A percentile compares a stretch with the other conserved stretches of the same genome.
These are phyloP conservation scores for Crypturellus tataupa DNA, from an alignment of 2,797 vertebrate genomes.

Conservation along the genomic window DNA sequence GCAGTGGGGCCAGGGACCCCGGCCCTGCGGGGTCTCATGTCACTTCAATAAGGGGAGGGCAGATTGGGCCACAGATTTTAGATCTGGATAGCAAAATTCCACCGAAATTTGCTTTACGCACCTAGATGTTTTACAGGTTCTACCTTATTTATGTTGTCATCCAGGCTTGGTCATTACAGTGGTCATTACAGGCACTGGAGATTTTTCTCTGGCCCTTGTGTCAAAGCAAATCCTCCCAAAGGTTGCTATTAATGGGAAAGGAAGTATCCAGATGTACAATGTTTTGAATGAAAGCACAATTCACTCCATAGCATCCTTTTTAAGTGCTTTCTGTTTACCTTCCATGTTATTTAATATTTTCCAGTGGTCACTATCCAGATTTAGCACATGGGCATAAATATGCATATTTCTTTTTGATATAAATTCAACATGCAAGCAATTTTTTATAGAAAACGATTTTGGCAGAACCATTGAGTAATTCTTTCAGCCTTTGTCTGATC, in stretches of 20 bases:
- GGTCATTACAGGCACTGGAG: not conserved
- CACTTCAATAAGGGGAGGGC: not conserved
- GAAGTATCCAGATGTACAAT: not conserved
- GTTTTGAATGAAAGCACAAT: not conserved
- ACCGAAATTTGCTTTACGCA: not conserved
- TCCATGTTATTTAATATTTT: not conserved
- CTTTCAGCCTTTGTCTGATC: conserved; percentile 51
- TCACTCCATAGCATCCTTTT: not conserved
- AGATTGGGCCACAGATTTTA: not conserved
- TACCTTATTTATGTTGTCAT: not conserved
- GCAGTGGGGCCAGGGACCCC: rapidly evolving
- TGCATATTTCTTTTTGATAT: conserved; percentile 7
- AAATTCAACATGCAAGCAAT: conserved; percentile 27
- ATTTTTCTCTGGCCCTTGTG: not conserved
- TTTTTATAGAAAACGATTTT: not conserved
- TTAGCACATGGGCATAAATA: not conserved
- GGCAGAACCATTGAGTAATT: conserved; percentile 8
- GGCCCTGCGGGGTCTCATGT: not conserved
- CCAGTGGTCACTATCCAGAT: not conserved
- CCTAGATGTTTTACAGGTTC: not conserved
- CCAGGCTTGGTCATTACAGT: not conserved
- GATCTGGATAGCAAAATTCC: conserved; percentile 1
- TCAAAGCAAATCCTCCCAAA: not conserved
- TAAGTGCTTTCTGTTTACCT: conserved; percentile 9
- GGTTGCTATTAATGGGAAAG: not conserved